Evolutionary conservation across 2,888 invertebrate genomes (phyloP).

Genomic region (Encarsia formosa): DNA sequence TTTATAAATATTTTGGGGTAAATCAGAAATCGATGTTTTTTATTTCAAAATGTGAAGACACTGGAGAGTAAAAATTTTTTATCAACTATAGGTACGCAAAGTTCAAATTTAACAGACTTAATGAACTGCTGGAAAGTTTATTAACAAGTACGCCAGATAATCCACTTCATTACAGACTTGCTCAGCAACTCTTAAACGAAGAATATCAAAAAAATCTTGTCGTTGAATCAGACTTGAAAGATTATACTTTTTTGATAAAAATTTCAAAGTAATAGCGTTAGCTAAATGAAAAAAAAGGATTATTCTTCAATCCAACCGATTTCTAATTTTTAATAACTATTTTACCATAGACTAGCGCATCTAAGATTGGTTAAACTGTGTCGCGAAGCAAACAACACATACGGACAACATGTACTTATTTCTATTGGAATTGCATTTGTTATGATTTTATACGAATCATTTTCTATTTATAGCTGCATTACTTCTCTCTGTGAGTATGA

Average conservation of each 20-base stretch:
- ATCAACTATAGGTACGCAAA: conserved; percentile 2
- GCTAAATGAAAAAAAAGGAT: not conserved
- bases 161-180: conserved; percentile 1
- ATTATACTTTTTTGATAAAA: conserved; percentile 7
- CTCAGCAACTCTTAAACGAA: not conserved
- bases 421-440: not conserved
- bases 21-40: no score
- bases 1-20: conserved; percentile 11
- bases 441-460: not conserved
- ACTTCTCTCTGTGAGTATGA: not conserved
- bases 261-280: conserved; percentile 5
- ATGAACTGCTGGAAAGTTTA: conserved; percentile 2
- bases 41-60: no score
- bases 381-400: conserved; percentile 2
- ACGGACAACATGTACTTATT: conserved; percentile 6
- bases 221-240: conserved; percentile 1
- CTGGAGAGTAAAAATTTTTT: no score
- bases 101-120: conserved; percentile 11
- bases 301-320: not conserved
- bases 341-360: conserved; percentile 6
- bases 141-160: conserved; percentile 4
- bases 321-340: not conserved
- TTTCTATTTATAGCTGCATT: not conserved
- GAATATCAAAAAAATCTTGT: not conserved
- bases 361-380: conserved; percentile 5